A percentile compares a stretch with the other conserved stretches of the same genome.
phyloP scores from a whole-genome alignment of 2,797 vertebrate genomes.

The Peromyscus nudipes region DNA sequence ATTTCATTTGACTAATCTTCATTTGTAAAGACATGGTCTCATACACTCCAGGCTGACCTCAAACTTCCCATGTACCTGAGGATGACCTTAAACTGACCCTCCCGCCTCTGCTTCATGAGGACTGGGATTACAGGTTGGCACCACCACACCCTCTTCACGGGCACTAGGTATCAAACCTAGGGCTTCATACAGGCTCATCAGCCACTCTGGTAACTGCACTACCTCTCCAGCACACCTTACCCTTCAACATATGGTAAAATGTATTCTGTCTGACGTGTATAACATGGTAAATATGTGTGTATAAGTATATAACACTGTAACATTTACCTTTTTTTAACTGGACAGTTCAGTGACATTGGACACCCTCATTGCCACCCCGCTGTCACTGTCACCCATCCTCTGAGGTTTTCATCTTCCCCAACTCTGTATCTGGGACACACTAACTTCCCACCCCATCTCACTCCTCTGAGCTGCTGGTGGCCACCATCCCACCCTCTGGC shows the following conservation, averaged over 20 bases:
- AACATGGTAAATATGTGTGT: not conserved
- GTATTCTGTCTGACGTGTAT: not conserved
- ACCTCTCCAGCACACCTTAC: not conserved
- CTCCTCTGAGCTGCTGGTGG: not conserved
- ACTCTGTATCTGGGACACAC: not conserved
- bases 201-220: not conserved
- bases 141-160: not conserved
- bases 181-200: not conserved
- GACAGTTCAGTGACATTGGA: not conserved
- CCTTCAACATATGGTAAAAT: slow-evolving; percentile 13
- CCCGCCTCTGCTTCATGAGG: not conserved
- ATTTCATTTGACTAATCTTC: not conserved
- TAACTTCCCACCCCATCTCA: no score
- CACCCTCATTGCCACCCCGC: not conserved
- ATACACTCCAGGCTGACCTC: not conserved
- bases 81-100: not conserved
- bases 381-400: not conserved
- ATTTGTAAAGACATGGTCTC: not conserved
- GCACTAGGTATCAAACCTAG: not conserved
- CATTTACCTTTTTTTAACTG: not conserved
- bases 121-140: not conserved
- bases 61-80: not conserved
- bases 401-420: not conserved
- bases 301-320: not conserved
- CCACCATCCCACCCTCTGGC: not conserved